Conservation (phyloP, 2,113 vertebrate genomes). For the Macquaria australasica region DNA sequence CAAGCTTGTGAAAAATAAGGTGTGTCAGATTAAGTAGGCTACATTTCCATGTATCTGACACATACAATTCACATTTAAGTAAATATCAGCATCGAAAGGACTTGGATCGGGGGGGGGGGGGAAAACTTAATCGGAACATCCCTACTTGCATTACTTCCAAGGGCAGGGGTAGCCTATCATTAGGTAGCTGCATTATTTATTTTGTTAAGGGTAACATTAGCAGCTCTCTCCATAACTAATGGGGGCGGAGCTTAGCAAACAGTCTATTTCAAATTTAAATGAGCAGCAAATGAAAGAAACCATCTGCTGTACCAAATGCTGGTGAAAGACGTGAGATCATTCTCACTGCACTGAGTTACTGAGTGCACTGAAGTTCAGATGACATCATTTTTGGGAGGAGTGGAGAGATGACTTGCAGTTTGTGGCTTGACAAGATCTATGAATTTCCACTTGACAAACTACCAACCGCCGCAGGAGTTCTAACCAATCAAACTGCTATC, state of each 20-base stretch:
- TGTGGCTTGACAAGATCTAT: not conserved
- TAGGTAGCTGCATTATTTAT: no score
- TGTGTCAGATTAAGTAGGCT: no score
- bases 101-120: no score
- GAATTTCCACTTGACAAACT: not conserved
- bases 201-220: no score
- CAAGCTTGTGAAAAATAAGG: no score
- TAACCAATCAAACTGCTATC: not conserved
- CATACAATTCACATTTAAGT: no score
- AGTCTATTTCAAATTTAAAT: not conserved
- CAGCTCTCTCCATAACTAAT: no score
- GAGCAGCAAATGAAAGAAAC: not conserved
- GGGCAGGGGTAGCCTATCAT: no score
- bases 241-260: not conserved
- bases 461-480: not conserved
- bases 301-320: not conserved
- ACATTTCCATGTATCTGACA: no score
- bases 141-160: no score
- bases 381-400: not conserved
- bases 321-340: not conserved
- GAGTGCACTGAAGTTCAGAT: not conserved
- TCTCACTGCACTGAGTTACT: not conserved
- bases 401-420: not conserved
- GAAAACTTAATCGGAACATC: no score
- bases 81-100: no score